These are phyloP conservation scores for Salticus scenicus DNA, from an alignment of 2,888 invertebrate species.

Conservation along the genomic window DNA sequence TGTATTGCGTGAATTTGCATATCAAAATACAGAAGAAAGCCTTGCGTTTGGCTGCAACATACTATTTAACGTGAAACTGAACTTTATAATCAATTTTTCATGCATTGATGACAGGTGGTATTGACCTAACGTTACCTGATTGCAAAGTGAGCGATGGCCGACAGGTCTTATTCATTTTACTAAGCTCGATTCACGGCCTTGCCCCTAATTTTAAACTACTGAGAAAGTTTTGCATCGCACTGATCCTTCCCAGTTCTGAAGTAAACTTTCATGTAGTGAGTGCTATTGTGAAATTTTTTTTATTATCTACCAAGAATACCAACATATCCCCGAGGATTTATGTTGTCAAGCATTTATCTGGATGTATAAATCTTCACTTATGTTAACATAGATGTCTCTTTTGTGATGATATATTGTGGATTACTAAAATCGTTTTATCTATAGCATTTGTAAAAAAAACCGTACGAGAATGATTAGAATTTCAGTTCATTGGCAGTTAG, in stretches of 20 bases:
- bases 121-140: background rate
- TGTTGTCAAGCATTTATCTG: background rate
- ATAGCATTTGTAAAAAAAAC: no score
- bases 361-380: no score
- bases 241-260: background rate
- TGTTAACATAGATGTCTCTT: no score
- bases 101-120: background rate
- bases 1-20: no score
- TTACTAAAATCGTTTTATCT: no score
- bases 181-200: constrained; percentile 11
- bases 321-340: background rate
- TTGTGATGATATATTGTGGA: no score
- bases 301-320: background rate
- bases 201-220: background rate
- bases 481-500: no score
- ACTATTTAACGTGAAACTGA: no score
- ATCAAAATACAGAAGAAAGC: no score
- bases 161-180: background rate
- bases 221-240: background rate
- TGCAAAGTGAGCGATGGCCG: background rate
- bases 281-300: background rate
- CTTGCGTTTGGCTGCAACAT: no score
- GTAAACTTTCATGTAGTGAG: background rate
- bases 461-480: no score
- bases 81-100: no score